phyloP scores from a whole-genome alignment of 1,140 invertebrate species.

The Drosophila leontia region DNA sequence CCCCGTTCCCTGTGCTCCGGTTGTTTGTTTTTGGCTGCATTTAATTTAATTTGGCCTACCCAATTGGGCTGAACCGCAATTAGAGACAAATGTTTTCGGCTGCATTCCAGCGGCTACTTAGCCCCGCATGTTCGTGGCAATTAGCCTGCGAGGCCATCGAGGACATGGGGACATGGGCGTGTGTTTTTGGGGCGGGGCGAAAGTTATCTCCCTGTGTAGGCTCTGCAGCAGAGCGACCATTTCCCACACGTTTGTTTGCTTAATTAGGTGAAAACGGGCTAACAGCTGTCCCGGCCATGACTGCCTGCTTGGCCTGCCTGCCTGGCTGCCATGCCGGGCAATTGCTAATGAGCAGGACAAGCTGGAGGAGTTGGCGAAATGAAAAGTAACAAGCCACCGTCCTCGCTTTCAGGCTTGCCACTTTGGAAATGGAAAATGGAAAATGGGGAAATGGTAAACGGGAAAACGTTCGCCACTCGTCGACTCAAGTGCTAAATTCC shows the following conservation, averaged over 20 bases:
- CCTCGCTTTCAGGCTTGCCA: slow-evolving; percentile 65
- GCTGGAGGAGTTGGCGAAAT: slow-evolving; percentile 72
- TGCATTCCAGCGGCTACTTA: slow-evolving; percentile 77
- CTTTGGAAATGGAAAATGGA: slow-evolving; percentile 46
- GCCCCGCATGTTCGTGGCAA: slow-evolving; percentile 75
- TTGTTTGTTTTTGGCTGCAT: slow-evolving; percentile 64
- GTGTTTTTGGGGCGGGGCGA: slow-evolving; percentile 49
- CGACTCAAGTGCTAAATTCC: slow-evolving; percentile 71
- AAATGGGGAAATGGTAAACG: slow-evolving; percentile 51
- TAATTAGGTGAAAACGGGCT: slow-evolving; percentile 80
- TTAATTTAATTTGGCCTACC: slow-evolving; percentile 82
- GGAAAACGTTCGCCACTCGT: slow-evolving; percentile 57
- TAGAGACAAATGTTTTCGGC: slow-evolving; percentile 79
- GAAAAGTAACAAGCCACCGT: slow-evolving; percentile 72
- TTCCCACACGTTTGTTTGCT: slow-evolving; percentile 82
- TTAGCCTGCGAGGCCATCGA: slow-evolving; percentile 58
- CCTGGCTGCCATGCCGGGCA: slow-evolving; percentile 46
- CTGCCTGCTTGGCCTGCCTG: not conserved
- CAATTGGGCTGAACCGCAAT: slow-evolving; percentile 79
- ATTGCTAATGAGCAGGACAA: slow-evolving; percentile 80
- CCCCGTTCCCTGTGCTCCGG: slow-evolving; percentile 24
- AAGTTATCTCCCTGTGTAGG: slow-evolving; percentile 55
- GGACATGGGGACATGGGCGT: slow-evolving; percentile 47
- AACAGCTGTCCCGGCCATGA: slow-evolving; percentile 65
- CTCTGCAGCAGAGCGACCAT: slow-evolving; percentile 28